These are phyloP conservation scores for Pelochelys cantorii DNA, from an alignment of 2,797 vertebrate genomes.

Conservation along the genomic window DNA sequence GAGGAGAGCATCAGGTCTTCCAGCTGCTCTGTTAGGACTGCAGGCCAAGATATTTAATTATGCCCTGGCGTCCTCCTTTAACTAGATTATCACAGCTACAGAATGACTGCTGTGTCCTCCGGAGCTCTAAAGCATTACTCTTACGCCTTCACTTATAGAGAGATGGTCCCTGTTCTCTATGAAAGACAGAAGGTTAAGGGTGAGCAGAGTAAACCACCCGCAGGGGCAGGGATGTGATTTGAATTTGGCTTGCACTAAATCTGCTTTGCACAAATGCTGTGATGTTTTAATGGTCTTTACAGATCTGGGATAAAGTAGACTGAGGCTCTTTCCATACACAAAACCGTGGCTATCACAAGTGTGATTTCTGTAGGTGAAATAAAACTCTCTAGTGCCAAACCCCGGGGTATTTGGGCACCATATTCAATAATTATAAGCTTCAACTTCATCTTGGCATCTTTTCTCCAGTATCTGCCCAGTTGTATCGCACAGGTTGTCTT, in stretches of 20 bases:
- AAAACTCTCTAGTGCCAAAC: not conserved
- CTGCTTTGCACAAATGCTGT: not conserved
- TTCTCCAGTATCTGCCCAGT: fast-evolving
- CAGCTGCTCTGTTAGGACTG: slow-evolving; percentile 51
- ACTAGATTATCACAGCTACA: slow-evolving; percentile 64
- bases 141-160: not conserved
- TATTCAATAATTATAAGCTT: not conserved
- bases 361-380: fast-evolving
- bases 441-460: fast-evolving
- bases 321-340: not conserved
- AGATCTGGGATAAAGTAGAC: not conserved
- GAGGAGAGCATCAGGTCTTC: slow-evolving; percentile 32
- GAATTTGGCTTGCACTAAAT: not conserved
- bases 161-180: not conserved
- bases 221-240: fast-evolving
- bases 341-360: not conserved
- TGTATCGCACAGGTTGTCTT: not conserved
- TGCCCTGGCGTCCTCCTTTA: slow-evolving; percentile 34
- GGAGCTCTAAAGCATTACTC: not conserved
- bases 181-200: fast-evolving
- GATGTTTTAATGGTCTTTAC: not conserved
- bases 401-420: not conserved
- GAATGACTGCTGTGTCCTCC: slow-evolving; percentile 34
- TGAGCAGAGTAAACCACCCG: not conserved
- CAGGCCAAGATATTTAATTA: slow-evolving; percentile 63